Base-by-base conservation (phyloP, 2,888 invertebrate genomes). In the Drosophila gaucha region DNA sequence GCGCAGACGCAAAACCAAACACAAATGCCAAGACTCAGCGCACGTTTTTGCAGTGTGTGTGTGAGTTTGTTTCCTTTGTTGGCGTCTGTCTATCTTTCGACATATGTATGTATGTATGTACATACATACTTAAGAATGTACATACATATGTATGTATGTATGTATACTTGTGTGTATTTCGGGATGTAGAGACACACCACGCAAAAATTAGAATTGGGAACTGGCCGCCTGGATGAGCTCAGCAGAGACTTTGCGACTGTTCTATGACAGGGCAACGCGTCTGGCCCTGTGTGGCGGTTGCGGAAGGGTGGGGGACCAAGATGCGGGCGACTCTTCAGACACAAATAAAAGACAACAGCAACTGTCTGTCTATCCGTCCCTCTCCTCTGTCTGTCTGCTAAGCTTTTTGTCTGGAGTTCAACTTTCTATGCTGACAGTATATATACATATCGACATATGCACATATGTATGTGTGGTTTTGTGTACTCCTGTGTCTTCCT, bases 181-280 rank as follows among this genome's bases (percentile, higher is more conserved):
- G 31, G 49, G 52, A 39, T 55, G 51, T 46, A 33, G 30, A 43
- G 39, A 51, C 22, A 46, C 3, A 59, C 52, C 58, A 66, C 46
- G 50, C 57, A 65, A 70, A 55, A 63, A 74, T 74, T 75, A 65
- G 55, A 74, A 70, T 57, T 74, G 70, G 46, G 31, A 56, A 46
- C 64, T 69, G 51, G 41, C 43, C 41, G 67, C 54, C 49, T 49
- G 55, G 56, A 71, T 74, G 76, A 74, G 76, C 73, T 75, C 73
- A 74, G 31, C 73, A 75, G n/a, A 18, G 71, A 70, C 55, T 46
- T 50, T 39, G 28, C 26, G 41, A 33, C 43, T 52, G 36, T 62
- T 74, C 71, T 71, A 74, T 63, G 59, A 65, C 43, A 36, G 44
- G 18, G 16, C 5, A n/a, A 16, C 6, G 35, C 5, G 62, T 47